Base-by-base conservation (phyloP, 2,797 vertebrate genomes). In the Pempheris klunzingeri region DNA sequence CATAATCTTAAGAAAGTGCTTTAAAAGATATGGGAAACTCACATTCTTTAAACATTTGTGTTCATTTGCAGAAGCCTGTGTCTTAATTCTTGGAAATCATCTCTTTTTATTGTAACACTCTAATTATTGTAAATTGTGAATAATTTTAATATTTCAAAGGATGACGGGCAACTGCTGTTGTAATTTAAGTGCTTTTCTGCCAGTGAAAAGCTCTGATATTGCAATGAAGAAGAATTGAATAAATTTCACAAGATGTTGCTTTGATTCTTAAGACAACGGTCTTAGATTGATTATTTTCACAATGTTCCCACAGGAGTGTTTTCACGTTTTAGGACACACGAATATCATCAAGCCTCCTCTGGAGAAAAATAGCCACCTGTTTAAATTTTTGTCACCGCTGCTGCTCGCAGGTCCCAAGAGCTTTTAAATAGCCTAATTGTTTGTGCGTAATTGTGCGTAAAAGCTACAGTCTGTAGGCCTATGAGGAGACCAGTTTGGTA, bases 51-150 rank as follows among this genome's bases (percentile, higher is more conserved):
- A 90, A 92, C 85, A 92, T 96, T 96, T 97, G 95, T 97, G 93
- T 95, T 96, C 87, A 91, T 95, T 95, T 93, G 92, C 96, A 92
- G 95, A 95, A 93, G 94, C 92, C 92, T 93, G 91, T 93, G 92
- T 93, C 93, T 94, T 93, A 86, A 90, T 88, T 91, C 83, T 90
- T 92, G 83, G 83, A 86, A 90, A 91, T 83, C 85, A 92, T 92
- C 87, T 90, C 88, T 92, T 95, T 94, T 93, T 92, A 93, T 96
- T 96, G 95, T 96, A 95, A 96, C 92, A 90, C 90, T 90, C 87
- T 65, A 96, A 97, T 96, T 96, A 94, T 94, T 99, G 97, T 99
- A 98, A 96, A 98, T 96, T 97, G 97, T 98, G 96, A 96, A 95
- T 95, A 96, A 94, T 95, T 96, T 96, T 96, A 96, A 94, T 94